phyloP scores from a whole-genome alignment of 2,797 vertebrate species.

The Alosa sapidissima region DNA sequence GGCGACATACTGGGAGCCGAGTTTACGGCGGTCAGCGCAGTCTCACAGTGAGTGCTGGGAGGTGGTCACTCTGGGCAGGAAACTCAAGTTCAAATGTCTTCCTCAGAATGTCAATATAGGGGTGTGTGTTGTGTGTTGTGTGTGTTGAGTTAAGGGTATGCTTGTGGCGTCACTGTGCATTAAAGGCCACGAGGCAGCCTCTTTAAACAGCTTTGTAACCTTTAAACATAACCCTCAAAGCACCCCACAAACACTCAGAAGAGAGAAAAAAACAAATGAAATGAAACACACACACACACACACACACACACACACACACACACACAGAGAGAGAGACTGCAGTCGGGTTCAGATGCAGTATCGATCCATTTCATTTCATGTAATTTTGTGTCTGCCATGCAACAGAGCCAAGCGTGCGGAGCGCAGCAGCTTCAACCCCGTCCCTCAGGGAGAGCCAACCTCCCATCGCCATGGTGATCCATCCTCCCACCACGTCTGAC shows the following conservation, averaged over 20 bases:
- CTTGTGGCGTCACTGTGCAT: background rate
- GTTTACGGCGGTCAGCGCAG: background rate
- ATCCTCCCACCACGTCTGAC: background rate
- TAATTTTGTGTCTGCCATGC: background rate
- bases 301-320: no score
- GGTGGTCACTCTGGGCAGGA: background rate
- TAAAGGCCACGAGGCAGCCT: background rate
- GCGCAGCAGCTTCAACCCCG: background rate
- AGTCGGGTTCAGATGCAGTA: background rate
- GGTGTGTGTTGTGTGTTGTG: no score
- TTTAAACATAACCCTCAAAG: background rate
- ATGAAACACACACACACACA: background rate
- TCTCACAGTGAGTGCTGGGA: background rate
- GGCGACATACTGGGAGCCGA: background rate
- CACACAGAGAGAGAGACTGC: no score
- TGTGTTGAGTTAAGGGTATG: no score
- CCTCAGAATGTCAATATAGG: background rate
- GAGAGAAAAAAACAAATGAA: background rate
- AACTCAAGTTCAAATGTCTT: background rate
- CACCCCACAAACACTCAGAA: background rate
- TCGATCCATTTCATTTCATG: background rate
- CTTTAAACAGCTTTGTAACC: constrained; percentile 1
- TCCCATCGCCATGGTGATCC: background rate
- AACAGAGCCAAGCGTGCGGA: background rate
- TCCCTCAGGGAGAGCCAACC: no score